Evolutionary conservation across 2,797 vertebrate genomes (phyloP), one percentile per base, ranked within the genome.

Genomic region (Pristis pectinata): DNA sequence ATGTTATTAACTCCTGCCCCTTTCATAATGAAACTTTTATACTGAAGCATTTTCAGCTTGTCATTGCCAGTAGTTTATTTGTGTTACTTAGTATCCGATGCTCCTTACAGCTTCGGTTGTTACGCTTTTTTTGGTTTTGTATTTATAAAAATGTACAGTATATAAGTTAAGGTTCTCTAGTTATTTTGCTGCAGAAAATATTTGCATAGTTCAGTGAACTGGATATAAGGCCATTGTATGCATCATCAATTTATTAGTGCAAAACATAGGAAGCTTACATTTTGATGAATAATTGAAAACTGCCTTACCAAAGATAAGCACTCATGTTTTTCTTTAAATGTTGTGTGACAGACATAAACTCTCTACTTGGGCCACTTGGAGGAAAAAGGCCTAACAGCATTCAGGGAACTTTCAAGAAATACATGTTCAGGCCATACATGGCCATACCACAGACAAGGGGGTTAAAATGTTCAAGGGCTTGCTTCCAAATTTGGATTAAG

Each of bases 401-500:
- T 30, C 34, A 19, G 15, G 44, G 10, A 94, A 53, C 41, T 76
- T n/a, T 34, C 37, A 22, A 34, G 44, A 76, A 74, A 94, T 94
- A 94, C 37, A 76, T 76, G 74, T 74, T 74, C 92, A 94, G 70
- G 92, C 92, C 44, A 94, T 93, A 93, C 41, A 74, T 30, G 92
- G 92, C 41, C 44, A 74, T 56, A 34, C 13, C 49, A 53, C 72
- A 76, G 44, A 56, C 11, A 74, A 10, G 11, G 17, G 44, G 92
- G 27, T 27, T 53, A 94, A 94, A 94, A 72, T 74, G 49, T 94
- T 74, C 92, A 72, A 94, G 41, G 3, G 34, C 72, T 94, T 94
- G 92, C 70, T 94, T 94, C 92, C 67, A 94, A 76, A 94, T 74
- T 94, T 56, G 70, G 24, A 72, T 53, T 72, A 74, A 94, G 92